These are phyloP conservation scores for Globia sparganii DNA, from an alignment of 2,888 invertebrate genomes.

Conservation along the genomic window DNA sequence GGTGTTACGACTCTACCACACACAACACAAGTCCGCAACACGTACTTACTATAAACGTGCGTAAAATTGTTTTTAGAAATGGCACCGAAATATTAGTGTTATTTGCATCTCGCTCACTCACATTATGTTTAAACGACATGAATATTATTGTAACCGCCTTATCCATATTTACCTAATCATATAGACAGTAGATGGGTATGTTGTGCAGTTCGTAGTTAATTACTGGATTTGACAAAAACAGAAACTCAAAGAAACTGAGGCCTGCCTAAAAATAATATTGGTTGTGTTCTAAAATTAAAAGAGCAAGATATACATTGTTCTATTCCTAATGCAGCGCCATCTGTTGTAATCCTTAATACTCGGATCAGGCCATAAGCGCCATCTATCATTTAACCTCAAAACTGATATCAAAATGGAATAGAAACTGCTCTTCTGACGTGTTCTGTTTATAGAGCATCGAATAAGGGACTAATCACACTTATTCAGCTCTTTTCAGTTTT, in stretches of 20 bases:
- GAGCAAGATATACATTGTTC: background rate
- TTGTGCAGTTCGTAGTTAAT: background rate
- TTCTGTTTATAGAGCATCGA: background rate
- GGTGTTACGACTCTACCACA: background rate
- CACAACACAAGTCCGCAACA: background rate
- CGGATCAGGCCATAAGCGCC: constrained; percentile 22
- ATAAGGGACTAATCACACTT: no score
- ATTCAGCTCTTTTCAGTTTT: no score
- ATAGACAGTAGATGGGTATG: accelerated
- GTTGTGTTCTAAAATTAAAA: constrained; percentile 9
- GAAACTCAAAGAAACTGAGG: background rate
- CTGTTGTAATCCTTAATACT: constrained; percentile 5
- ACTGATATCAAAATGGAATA: background rate
- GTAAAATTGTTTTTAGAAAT: constrained; percentile 32
- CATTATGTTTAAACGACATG: background rate
- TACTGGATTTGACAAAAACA: background rate
- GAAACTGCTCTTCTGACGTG: background rate
- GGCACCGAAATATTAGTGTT: constrained; percentile 17
- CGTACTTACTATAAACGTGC: background rate
- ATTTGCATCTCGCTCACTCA: constrained; percentile 32
- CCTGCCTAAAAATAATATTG: background rate
- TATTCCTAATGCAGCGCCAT: constrained; percentile 33
- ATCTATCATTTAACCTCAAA: constrained; percentile 28
- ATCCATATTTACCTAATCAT: background rate
- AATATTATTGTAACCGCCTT: background rate